Evolutionary conservation across 1,140 invertebrate genomes (phyloP).

Genomic region (Drosophila littoralis): DNA sequence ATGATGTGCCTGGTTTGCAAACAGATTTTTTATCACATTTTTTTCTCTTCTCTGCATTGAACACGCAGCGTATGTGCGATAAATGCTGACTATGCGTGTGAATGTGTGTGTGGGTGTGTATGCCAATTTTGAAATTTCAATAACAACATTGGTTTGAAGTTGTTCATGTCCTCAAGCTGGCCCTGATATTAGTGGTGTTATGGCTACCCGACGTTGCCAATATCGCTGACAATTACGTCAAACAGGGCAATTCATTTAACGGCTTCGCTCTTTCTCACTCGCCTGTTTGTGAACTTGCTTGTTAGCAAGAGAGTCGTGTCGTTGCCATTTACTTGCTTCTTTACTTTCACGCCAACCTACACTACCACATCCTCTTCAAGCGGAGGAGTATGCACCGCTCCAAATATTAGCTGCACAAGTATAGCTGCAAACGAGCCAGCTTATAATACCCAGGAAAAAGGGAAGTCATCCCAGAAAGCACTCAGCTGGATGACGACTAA

Average conservation of each 20-base stretch:
- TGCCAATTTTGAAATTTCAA: slow-evolving; percentile 64
- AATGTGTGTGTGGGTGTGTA: no score
- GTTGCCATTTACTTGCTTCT: slow-evolving; percentile 78
- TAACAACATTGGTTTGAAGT: slow-evolving; percentile 81
- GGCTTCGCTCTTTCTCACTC: neutral
- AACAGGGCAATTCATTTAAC: slow-evolving; percentile 49
- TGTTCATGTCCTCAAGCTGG: slow-evolving; percentile 63
- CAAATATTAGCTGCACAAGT: no score
- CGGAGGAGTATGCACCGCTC: no score
- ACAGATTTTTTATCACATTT: slow-evolving; percentile 79
- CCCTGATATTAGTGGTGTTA: slow-evolving; percentile 5
- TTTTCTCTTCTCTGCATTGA: slow-evolving; percentile 36
- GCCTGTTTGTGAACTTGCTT: slow-evolving; percentile 32
- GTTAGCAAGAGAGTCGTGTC: slow-evolving; percentile 71
- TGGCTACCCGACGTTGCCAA: slow-evolving; percentile 62
- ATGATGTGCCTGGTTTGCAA: slow-evolving; percentile 40
- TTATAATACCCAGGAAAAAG: no score
- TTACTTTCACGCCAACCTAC: no score
- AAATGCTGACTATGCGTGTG: slow-evolving; percentile 55
- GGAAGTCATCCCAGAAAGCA: no score
- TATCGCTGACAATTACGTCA: slow-evolving; percentile 79
- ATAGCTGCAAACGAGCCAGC: no score
- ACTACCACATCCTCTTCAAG: no score
- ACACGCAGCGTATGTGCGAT: slow-evolving; percentile 64
- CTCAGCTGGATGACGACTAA: no score